Percentiles rank a stretch among this genome's conserved stretches.
These are phyloP conservation scores for Calameuta filiformis DNA, from an alignment of 2,888 invertebrate genomes.

Conservation along the genomic window DNA sequence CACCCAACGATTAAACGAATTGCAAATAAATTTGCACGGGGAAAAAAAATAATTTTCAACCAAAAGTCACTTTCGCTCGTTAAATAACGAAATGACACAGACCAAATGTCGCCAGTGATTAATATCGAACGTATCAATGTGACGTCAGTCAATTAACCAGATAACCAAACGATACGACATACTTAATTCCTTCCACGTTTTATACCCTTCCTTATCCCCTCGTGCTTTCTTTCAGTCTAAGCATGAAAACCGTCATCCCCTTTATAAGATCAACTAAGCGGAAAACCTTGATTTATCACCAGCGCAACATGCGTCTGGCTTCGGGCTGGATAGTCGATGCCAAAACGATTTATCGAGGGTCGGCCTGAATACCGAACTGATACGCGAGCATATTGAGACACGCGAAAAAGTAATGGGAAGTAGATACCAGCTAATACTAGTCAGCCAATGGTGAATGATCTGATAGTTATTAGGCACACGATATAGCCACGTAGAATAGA, in stretches of 20 bases:
- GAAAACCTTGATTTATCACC: not conserved
- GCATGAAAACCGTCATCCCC: not conserved
- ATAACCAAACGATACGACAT: not conserved
- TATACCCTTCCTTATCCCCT: not conserved
- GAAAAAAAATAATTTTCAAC: not conserved
- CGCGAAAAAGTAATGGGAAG: not conserved
- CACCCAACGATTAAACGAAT: not conserved
- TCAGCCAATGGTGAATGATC: not conserved
- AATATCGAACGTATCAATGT: not conserved
- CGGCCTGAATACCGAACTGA: conserved; percentile 1
- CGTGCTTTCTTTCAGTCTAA: not conserved
- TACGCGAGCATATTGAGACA: not conserved
- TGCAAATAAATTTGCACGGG: not conserved
- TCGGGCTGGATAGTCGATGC: not conserved
- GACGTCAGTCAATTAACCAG: not conserved
- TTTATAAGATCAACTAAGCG: not conserved
- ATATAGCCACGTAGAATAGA: not conserved
- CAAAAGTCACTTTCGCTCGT: not conserved
- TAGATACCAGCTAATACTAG: not conserved
- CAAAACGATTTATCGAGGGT: not conserved
- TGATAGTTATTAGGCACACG: not conserved
- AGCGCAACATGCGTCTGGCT: not conserved
- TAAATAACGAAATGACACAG: not conserved
- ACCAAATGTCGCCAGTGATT: not conserved
- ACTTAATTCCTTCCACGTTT: not conserved